Percentiles rank a stretch among this genome's conserved stretches.
phyloP scores from a whole-genome alignment of 2,797 vertebrate genomes.

The Rhabdomys pumilio region DNA sequence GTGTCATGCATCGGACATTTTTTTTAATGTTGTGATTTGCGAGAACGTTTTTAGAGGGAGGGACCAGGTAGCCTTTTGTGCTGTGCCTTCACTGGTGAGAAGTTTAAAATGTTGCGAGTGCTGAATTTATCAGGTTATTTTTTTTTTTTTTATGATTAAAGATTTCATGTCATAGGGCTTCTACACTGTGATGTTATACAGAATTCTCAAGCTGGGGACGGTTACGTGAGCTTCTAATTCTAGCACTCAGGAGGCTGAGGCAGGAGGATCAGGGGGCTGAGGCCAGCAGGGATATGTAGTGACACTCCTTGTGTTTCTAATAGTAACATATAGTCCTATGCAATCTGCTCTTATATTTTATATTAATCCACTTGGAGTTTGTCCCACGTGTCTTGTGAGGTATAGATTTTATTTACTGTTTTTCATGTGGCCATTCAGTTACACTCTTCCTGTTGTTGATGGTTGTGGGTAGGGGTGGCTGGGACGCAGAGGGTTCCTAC shows the following conservation, averaged over 20 bases:
- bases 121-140: background rate
- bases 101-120: conserved; percentile 24
- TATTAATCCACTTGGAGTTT: conserved; percentile 39
- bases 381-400: background rate
- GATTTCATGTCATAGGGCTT: conserved; percentile 22
- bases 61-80: background rate
- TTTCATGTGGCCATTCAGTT: background rate
- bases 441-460: background rate
- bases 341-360: conserved; percentile 43
- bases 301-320: background rate
- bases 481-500: too few species aligned
- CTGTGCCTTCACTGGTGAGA: background rate
- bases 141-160: background rate
- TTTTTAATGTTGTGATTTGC: background rate
- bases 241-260: background rate
- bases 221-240: background rate
- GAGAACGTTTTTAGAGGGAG: background rate
- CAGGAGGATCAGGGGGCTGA: background rate
- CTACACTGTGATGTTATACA: background rate
- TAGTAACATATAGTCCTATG: background rate
- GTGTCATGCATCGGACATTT: conserved; percentile 11
- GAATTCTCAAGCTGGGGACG: background rate
- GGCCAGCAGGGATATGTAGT: background rate
- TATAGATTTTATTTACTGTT: background rate
- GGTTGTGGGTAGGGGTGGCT: too few species aligned